Conservation (phyloP, 2,888 invertebrate species). For the Bellardia bayeri region DNA sequence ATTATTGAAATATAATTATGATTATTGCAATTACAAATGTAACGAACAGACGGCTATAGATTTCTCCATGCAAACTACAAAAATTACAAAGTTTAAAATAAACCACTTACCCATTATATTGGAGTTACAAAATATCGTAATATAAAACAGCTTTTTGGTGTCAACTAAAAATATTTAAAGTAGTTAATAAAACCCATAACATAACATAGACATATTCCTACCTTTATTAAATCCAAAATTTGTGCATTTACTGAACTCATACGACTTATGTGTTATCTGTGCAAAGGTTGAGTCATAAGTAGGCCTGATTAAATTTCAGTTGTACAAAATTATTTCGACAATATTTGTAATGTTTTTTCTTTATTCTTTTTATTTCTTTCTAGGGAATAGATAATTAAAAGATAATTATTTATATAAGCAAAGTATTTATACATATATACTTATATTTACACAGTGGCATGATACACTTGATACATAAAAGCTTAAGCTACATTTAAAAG, state of each 20-base stretch:
- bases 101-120: too few relatives aligned
- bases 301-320: not conserved
- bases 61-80: too few relatives aligned
- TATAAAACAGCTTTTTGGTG: too few relatives aligned
- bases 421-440: conserved; percentile 30
- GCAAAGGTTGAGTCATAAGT: conserved; percentile 10
- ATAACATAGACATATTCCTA: too few relatives aligned
- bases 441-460: conserved; percentile 4
- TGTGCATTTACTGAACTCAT: not conserved
- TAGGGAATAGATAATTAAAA: conserved; percentile 8
- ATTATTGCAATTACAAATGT: too few relatives aligned
- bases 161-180: too few relatives aligned
- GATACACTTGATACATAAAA: conserved; percentile 45
- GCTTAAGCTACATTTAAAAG: conserved; percentile 37
- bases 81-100: too few relatives aligned
- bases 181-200: too few relatives aligned
- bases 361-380: conserved; percentile 27
- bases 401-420: conserved; percentile 15
- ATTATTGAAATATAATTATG: too few relatives aligned
- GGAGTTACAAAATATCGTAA: too few relatives aligned
- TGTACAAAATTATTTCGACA: not conserved
- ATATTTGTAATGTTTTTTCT: conserved; percentile 5
- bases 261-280: not conserved
- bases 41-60: too few relatives aligned
- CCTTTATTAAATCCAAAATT: not conserved